Evolutionary conservation across 2,888 invertebrate species (phyloP).

Genomic region (Polymixis lichenea): DNA sequence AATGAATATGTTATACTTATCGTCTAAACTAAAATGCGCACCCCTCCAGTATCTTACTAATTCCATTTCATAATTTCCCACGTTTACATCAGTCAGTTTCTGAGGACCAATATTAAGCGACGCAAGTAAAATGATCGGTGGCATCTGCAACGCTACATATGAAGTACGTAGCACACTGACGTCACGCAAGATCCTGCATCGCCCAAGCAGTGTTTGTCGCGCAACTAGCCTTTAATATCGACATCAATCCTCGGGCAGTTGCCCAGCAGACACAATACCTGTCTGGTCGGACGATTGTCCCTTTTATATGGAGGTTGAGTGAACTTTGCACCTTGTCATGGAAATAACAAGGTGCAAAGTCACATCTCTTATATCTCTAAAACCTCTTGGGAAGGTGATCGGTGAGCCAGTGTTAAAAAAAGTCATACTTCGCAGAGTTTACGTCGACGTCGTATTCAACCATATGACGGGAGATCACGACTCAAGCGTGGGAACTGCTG

Average conservation of each 20-base stretch:
- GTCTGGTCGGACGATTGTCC: no score
- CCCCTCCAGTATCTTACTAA: background rate
- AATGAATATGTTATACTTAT: background rate
- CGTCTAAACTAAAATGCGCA: background rate
- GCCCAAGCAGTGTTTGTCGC: no score
- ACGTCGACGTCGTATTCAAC: slow-evolving; percentile 94
- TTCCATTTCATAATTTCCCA: background rate
- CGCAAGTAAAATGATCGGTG: no score
- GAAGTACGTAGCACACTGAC: no score
- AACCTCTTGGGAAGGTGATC: rapidly evolving
- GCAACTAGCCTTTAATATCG: no score
- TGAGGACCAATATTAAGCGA: background rate
- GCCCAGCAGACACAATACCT: no score
- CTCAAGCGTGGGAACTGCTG: slow-evolving; percentile 90
- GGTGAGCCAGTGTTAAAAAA: no score
- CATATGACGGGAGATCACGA: slow-evolving; percentile 92
- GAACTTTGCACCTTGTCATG: no score
- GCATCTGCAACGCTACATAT: background rate
- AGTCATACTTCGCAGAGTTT: slow-evolving; percentile 90
- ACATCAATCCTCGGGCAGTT: no score
- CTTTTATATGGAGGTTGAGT: no score
- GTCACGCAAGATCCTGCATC: background rate
- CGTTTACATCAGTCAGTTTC: background rate
- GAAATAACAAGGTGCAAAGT: no score
- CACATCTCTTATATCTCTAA: no score